Conservation (phyloP, 2,888 invertebrate species). For the Lampropteryx suffumata region DNA sequence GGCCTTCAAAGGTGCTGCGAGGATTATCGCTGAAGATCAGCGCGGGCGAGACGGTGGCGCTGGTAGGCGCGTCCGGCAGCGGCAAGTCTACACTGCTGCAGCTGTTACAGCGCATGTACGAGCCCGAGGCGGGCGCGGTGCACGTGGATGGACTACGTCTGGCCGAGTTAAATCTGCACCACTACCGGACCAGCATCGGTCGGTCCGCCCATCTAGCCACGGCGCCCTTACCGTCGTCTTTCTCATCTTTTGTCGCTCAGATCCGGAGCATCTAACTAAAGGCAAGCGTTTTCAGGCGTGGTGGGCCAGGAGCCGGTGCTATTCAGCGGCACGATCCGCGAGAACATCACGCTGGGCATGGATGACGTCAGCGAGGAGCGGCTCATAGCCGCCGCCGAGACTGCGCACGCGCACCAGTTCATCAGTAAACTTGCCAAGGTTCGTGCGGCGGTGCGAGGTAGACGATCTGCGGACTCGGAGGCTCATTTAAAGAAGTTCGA, state of each 20-base stretch:
- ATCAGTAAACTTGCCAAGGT: conserved; percentile 87
- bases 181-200: conserved; percentile 68
- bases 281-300: conserved; percentile 84
- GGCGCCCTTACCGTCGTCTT: no score
- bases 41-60: conserved; percentile 87
- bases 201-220: conserved; percentile 16
- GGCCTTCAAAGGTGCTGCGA: conserved; percentile 84
- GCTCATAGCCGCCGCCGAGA: conserved; percentile 86
- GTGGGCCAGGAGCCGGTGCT: conserved; percentile 95
- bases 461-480: no score
- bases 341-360: conserved; percentile 87
- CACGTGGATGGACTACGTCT: conserved; percentile 85
- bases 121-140: conserved; percentile 83
- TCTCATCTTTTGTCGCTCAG: no score
- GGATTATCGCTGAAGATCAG: conserved; percentile 84
- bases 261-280: no score
- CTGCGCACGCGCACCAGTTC: conserved; percentile 90
- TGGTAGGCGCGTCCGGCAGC: conserved; percentile 89
- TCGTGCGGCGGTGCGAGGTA: no score
- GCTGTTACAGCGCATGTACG: conserved; percentile 88
- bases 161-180: conserved; percentile 82
- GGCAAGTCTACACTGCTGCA: conserved; percentile 92
- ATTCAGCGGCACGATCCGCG: conserved; percentile 90
- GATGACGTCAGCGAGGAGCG: conserved; percentile 84
- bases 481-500: no score